phyloP scores from a whole-genome alignment of 1,140 invertebrate species.

The Andrena cerasifolii region DNA sequence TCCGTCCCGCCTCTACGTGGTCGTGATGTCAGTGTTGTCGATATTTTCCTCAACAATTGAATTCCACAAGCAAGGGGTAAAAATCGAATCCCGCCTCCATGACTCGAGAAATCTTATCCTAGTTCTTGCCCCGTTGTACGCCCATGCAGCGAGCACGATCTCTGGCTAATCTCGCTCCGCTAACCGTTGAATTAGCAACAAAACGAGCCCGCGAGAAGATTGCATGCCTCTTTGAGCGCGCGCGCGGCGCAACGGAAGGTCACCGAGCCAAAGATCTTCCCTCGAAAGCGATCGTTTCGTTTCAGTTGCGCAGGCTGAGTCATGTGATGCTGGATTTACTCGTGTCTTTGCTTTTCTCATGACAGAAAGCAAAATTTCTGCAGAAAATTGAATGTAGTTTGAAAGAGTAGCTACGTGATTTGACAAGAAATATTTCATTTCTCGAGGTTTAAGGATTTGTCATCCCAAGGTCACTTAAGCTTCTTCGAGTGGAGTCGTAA shows the following conservation, averaged over 20 bases:
- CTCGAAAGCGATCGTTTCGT: conserved; percentile 67
- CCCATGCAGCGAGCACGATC: conserved; percentile 37
- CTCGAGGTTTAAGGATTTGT: too few relatives aligned
- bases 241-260: conserved; percentile 57
- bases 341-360: too few relatives aligned
- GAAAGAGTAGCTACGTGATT: too few relatives aligned
- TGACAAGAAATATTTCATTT: too few relatives aligned
- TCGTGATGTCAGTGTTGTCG: too few relatives aligned
- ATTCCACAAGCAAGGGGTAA: conserved; percentile 31
- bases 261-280: conserved; percentile 47
- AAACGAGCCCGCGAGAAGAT: conserved; percentile 62
- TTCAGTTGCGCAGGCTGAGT: conserved; percentile 33
- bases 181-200: conserved; percentile 66
- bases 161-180: conserved; percentile 51
- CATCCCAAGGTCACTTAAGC: too few relatives aligned
- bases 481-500: too few relatives aligned
- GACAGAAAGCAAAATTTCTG: too few relatives aligned
- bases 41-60: conserved; percentile 35
- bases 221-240: conserved; percentile 49
- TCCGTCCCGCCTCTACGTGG: too few relatives aligned
- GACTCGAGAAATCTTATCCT: conserved; percentile 58
- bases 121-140: conserved; percentile 31
- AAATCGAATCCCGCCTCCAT: conserved; percentile 40
- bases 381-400: too few relatives aligned
- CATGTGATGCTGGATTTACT: too few relatives aligned